A percentile compares a stretch with the other conserved stretches of the same genome.
These are phyloP conservation scores for Pseudomyrmex concolor DNA, from an alignment of 1,140 invertebrate species.

Conservation along the genomic window DNA sequence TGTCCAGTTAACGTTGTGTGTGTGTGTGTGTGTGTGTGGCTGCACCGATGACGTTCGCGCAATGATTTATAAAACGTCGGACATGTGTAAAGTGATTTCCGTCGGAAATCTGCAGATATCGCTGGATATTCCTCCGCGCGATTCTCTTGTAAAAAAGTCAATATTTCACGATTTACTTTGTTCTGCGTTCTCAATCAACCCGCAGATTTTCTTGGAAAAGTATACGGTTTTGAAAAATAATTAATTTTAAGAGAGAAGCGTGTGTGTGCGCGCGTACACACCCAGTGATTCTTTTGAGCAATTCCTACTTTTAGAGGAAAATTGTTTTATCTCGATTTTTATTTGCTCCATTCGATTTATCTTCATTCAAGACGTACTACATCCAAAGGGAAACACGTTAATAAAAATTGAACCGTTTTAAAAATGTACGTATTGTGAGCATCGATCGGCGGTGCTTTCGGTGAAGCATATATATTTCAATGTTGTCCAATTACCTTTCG, in stretches of 20 bases:
- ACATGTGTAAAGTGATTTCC: slow-evolving; percentile 13
- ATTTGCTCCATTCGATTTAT: neutral
- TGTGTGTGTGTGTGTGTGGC: slow-evolving; percentile 12
- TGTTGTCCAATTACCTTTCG: too few relatives aligned
- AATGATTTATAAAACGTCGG: slow-evolving; percentile 57
- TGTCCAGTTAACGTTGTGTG: slow-evolving; percentile 33
- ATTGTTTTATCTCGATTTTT: slow-evolving; percentile 15
- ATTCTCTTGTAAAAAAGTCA: neutral
- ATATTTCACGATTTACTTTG: slow-evolving; percentile 46
- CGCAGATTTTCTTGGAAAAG: neutral
- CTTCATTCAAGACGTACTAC: too few relatives aligned
- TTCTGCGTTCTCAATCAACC: neutral
- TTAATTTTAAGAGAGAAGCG: slow-evolving; percentile 18
- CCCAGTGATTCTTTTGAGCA: neutral
- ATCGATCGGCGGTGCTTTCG: too few relatives aligned
- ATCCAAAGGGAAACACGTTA: too few relatives aligned
- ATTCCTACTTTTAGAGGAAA: neutral
- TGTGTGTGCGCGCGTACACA: neutral
- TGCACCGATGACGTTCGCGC: slow-evolving; percentile 27
- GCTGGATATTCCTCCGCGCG: slow-evolving; percentile 6
- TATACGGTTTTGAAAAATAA: slow-evolving; percentile 12
- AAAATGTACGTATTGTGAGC: too few relatives aligned
- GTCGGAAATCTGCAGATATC: slow-evolving; percentile 21
- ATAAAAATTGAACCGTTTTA: too few relatives aligned
- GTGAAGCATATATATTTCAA: too few relatives aligned